These are phyloP conservation scores for Tachycineta bicolor DNA, from an alignment of 2,113 vertebrate genomes.

Conservation along the genomic window DNA sequence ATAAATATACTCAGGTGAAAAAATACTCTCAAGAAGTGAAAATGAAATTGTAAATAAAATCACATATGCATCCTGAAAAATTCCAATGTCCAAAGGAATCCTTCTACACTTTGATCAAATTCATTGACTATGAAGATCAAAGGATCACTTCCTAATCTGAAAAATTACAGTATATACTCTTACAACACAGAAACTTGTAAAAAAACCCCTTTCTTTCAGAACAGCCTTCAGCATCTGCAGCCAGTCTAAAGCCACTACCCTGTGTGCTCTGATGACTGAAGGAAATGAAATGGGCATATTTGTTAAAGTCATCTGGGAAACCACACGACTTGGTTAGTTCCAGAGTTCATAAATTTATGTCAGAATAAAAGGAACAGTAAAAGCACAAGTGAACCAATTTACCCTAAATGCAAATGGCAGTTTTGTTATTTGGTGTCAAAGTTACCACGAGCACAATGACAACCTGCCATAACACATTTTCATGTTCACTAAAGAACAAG, in stretches of 20 bases:
- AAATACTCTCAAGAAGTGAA: neutral
- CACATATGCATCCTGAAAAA: neutral
- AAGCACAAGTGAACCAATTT: conserved; percentile 79
- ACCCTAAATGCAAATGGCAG: conserved; percentile 84
- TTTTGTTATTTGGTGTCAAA: conserved; percentile 85
- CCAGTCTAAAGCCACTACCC: conserved; percentile 54
- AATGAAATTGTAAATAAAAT: neutral
- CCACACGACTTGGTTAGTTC: conserved; percentile 69
- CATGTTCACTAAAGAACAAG: conserved; percentile 79
- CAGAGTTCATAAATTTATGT: conserved; percentile 80
- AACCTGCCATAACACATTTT: conserved; percentile 86
- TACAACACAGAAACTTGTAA: neutral
- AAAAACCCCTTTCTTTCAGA: neutral
- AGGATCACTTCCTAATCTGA: neutral
- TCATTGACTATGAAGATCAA: neutral
- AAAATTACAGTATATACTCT: neutral
- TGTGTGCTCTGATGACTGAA: conserved; percentile 59
- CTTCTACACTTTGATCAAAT: neutral
- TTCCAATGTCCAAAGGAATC: neutral
- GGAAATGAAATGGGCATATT: conserved; percentile 73
- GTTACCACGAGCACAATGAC: conserved; percentile 80
- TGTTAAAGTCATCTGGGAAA: conserved; percentile 76
- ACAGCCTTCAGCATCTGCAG: conserved; percentile 51
- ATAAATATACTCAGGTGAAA: neutral
- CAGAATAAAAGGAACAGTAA: conserved; percentile 70